Evolutionary conservation across 2,888 invertebrate species (phyloP).

Genomic region (Morpho achilles): DNA sequence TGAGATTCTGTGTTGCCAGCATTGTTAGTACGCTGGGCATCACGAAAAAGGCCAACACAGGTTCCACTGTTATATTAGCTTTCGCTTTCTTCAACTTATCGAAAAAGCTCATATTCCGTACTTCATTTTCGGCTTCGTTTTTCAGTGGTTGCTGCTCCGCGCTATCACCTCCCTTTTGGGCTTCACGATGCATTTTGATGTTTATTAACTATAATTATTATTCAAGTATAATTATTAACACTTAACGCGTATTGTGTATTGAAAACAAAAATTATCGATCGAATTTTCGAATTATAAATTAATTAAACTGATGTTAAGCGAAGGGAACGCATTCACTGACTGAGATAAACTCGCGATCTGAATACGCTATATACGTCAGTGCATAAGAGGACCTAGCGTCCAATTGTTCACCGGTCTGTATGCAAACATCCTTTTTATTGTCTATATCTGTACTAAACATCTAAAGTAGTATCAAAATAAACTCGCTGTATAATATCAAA

Average conservation of each 20-base stretch:
- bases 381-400: constrained; percentile 38
- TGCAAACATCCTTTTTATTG: constrained; percentile 65
- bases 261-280: neutral
- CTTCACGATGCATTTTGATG: constrained; percentile 20
- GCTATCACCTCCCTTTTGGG: constrained; percentile 30
- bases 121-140: constrained; percentile 39
- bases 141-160: constrained; percentile 55
- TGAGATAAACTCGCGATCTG: constrained; percentile 42
- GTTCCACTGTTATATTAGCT: constrained; percentile 83
- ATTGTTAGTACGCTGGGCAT: constrained; percentile 83
- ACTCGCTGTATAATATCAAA: constrained; percentile 33
- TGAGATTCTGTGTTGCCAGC: constrained; percentile 89
- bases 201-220: neutral
- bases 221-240: neutral
- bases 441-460: constrained; percentile 60
- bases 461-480: constrained; percentile 53
- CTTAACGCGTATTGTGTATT: too few relatives aligned
- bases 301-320: too few relatives aligned
- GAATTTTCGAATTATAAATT: neutral
- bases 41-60: constrained; percentile 81
- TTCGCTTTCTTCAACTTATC: constrained; percentile 71
- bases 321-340: neutral
- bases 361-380: constrained; percentile 29
- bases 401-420: constrained; percentile 58
- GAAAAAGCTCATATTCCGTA: constrained; percentile 51